Evolutionary conservation across 2,888 invertebrate genomes (phyloP), one percentile per base, ranked within the genome.

Genomic region (Cinara cedri): DNA sequence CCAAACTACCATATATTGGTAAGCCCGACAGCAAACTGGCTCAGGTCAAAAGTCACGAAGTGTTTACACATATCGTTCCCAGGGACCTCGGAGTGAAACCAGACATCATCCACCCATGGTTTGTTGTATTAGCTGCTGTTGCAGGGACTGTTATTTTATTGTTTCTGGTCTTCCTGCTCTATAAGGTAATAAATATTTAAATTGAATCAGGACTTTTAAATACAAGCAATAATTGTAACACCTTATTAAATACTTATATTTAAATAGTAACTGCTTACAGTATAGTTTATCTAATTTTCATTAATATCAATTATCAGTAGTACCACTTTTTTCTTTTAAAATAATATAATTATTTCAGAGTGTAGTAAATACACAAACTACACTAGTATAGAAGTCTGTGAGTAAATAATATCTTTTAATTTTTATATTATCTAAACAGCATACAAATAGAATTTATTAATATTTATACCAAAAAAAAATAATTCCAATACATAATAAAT

Each of bases 91-190:
- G 88, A 70, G 88, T 90, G 63, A 87, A 89, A 72, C 89, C 89
- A n/a, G 91, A 90, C 81, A 85, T 91, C 74, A 90, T 95, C 46
- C 94, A 95, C 0, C 88, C 95, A 72, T 96, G 96, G 96, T 91
- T 94, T 62, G 92, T 95, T 72, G 90, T 96, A 3, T 87, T 96
- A 81, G 93, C 95, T 0, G 94, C 94, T 0, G 90, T 94, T 81
- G 90, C 91, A 3, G 96, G 96, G 6, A 91, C 94, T 0, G 86
- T 94, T 49, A 90, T 96, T 81, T 87, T 96, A 63, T 87, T 95
- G 82, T 86, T 96, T 81, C 88, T 96, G 65, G 90, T 95, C 83
- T 91, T 91, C 85, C 86, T 92, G 74, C 88, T 96, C 0, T 93
- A 94, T 85, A 95, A 93, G 90, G 95, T 95, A 85, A 87, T 34